Evolutionary conservation across 1,140 invertebrate genomes (phyloP), one percentile per base, ranked within the genome.

Genomic region (Diabrotica virgifera): DNA sequence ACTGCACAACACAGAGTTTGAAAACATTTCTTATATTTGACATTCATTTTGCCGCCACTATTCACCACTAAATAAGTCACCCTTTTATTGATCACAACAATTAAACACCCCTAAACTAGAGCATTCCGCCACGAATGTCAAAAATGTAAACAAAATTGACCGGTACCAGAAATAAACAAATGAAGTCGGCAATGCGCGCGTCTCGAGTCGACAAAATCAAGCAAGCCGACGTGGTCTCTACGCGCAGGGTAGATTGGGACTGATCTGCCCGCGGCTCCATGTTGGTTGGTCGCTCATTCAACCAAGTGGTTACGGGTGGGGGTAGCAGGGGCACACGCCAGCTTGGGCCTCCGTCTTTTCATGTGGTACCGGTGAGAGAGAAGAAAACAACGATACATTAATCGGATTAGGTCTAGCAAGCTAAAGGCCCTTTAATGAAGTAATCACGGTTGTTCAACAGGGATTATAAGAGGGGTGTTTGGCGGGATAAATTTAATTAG

Each of bases 1-100:
- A 74, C 66, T n/a, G 70, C 72, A 55, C 73, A 66, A 24, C 69
- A 63, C 59, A 78, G 53, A 53, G 74, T 74, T 63, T 78, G 77
- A 53, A 77, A 67, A 52, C 70, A 60, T 59, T 72, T 72, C 53
- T 75, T 68, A 55, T 71, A 56, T 69, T 66, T 71, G 51, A 65
- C 67, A 63, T 71, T 72, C 77, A 78, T 78, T 70, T 71, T 73
- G 54, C 56, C 38, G n/a, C 52, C n/a, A 14, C n/a, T 4, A n/a
- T 10, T n/a, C 6, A 35, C 11, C 36, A 36, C 51, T 35, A 35
- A n/a, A 5, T 36, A 24, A 24, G 24, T 24, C 24, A 24, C 24
- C 24, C 24, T 24, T 24, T 24, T 24, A 24, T 24, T 2, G 1
- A 24, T 24, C 24, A 24, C 24, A 24, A 24, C 24, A 2, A 24